phyloP scores from a whole-genome alignment of 1,140 invertebrate genomes.

The Drosophila tsacasi region DNA sequence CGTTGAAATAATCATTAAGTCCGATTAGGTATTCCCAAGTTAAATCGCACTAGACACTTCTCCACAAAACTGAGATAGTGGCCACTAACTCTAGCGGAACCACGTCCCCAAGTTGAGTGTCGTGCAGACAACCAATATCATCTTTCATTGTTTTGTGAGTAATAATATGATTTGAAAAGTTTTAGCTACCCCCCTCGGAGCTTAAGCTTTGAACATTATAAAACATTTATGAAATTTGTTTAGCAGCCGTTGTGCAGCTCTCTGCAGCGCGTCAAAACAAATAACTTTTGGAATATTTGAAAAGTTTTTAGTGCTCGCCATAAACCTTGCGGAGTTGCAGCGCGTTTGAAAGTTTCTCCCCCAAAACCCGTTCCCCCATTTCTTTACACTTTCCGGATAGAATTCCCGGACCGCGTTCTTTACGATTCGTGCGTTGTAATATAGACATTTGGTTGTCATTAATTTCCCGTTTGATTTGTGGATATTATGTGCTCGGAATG shows the following conservation, averaged over 20 bases:
- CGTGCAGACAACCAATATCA: slow-evolving; percentile 3
- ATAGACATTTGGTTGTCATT: slow-evolving; percentile 47
- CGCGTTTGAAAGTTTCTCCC: slow-evolving; percentile 13
- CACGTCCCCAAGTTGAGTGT: not conserved
- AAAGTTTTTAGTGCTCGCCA: slow-evolving; percentile 32
- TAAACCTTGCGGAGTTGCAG: slow-evolving; percentile 23
- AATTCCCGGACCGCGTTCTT: not conserved
- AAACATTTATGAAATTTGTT: slow-evolving; percentile 23
- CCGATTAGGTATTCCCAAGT: not conserved
- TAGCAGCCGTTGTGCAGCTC: not conserved
- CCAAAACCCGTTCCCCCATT: not conserved
- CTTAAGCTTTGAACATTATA: slow-evolving; percentile 5
- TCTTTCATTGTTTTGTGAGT: slow-evolving; percentile 10
- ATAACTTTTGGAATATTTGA: slow-evolving; percentile 32
- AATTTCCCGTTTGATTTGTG: slow-evolving; percentile 44
- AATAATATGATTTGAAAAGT: slow-evolving; percentile 34
- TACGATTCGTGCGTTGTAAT: slow-evolving; percentile 14
- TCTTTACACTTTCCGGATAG: not conserved
- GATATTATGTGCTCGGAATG: slow-evolving; percentile 32
- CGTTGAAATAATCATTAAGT: not conserved
- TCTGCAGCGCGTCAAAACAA: slow-evolving; percentile 9
- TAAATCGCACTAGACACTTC: not conserved
- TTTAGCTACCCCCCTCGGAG: slow-evolving; percentile 3
- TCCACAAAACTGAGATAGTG: not conserved
- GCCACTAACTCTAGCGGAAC: not conserved